Conservation (phyloP, 64 coral and sea anemone species). For the Anthopleura sola region DNA sequence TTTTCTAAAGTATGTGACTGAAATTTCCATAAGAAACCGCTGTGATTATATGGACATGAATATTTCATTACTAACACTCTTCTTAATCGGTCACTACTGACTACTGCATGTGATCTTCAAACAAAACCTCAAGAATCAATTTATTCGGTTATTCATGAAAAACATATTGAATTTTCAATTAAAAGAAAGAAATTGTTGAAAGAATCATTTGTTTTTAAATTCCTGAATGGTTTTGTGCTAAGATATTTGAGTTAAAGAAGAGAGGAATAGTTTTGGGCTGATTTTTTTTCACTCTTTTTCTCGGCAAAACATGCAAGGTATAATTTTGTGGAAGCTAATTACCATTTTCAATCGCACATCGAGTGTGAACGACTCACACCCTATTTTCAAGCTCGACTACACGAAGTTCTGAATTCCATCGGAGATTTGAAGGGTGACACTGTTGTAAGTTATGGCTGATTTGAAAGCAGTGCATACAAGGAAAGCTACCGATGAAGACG, state of each 20-base stretch:
- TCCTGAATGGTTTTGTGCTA: neutral
- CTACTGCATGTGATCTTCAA: neutral
- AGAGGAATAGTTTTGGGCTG: neutral
- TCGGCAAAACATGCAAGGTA: neutral
- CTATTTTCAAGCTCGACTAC: neutral
- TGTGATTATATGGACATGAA: neutral
- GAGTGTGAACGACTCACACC: conserved; percentile 3
- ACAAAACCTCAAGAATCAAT: neutral
- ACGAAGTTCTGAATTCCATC: neutral
- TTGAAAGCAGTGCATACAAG: conserved; percentile 5
- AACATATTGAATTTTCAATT: neutral
- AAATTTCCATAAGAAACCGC: neutral
- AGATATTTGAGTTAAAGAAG: neutral
- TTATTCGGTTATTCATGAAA: neutral
- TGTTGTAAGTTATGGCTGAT: neutral
- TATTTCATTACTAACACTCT: neutral
- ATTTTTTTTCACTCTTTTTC: neutral
- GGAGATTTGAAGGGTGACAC: neutral
- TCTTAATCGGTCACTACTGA: neutral
- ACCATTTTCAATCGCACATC: neutral
- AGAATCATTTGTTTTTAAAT: neutral
- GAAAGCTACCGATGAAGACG: conserved; percentile 1
- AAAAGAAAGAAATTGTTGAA: neutral
- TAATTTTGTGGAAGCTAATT: neutral
- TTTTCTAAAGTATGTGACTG: neutral